Conservation (phyloP, 2,888 invertebrate genomes). For the Agrochola lota region DNA sequence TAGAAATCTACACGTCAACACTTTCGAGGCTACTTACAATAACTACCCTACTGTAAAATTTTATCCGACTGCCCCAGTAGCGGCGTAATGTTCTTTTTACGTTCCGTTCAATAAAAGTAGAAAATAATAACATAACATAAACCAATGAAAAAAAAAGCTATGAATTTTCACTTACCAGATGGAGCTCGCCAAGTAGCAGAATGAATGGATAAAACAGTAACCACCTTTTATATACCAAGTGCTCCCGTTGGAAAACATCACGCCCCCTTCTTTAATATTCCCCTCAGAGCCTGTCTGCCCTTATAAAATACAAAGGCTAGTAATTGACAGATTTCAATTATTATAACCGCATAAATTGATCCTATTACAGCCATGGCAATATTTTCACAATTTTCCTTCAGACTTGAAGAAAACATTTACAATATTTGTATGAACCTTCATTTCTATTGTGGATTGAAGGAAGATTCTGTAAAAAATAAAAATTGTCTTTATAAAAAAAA, state of each 20-base stretch:
- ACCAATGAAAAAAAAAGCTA: neutral
- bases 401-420: neutral
- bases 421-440: neutral
- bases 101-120: neutral
- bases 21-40: too few relatives aligned
- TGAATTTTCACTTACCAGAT: conserved; percentile 63
- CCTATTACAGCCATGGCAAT: conserved; percentile 75
- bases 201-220: conserved; percentile 69
- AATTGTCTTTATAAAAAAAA: too few relatives aligned
- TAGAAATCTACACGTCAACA: too few relatives aligned
- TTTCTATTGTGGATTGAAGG: neutral
- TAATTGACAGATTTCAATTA: conserved; percentile 89
- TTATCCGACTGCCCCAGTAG: too few relatives aligned
- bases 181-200: conserved; percentile 61
- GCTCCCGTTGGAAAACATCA: conserved; percentile 76
- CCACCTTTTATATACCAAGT: conserved; percentile 79
- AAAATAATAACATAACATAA: neutral
- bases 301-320: conserved; percentile 71
- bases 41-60: too few relatives aligned
- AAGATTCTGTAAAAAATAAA: too few relatives aligned
- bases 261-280: conserved; percentile 89
- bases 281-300: conserved; percentile 78
- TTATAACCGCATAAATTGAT: conserved; percentile 78
- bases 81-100: too few relatives aligned
- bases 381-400: conserved; percentile 63